Evolutionary conservation across 2,113 vertebrate genomes (phyloP).

Genomic region (Garra rufa): DNA sequence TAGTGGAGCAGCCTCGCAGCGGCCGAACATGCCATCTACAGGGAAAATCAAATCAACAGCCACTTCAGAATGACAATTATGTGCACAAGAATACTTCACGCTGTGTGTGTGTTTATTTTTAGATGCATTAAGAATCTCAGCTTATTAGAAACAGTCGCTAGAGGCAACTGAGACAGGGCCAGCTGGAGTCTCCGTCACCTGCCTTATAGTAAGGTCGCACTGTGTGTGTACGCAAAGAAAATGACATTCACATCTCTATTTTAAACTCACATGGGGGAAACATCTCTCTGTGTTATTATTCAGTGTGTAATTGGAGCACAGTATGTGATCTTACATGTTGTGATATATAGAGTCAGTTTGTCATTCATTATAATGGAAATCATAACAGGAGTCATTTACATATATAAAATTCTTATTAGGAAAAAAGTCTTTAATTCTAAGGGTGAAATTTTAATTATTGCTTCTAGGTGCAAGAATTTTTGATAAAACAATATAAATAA

Average conservation of each 20-base stretch:
- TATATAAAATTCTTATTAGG: neutral
- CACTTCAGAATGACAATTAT: neutral
- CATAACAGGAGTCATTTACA: neutral
- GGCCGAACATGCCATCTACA: constrained; percentile 92
- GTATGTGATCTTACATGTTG: neutral
- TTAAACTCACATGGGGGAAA: neutral
- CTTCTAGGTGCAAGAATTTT: neutral
- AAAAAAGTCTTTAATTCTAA: neutral
- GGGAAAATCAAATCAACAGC: constrained; percentile 12
- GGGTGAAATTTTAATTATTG: neutral
- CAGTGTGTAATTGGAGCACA: neutral
- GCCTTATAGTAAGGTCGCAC: neutral
- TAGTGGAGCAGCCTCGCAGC: constrained; percentile 82
- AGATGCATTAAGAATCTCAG: constrained; percentile 7
- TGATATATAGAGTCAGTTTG: neutral
- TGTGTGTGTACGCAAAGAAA: neutral
- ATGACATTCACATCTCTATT: neutral
- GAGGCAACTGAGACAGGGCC: constrained; percentile 1
- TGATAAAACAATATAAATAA: neutral
- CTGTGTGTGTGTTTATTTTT: constrained; percentile 34
- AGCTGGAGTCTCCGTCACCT: constrained; percentile 17
- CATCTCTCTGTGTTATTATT: neutral
- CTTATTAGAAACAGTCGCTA: constrained; percentile 4
- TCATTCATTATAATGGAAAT: neutral
- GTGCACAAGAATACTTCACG: neutral